These are phyloP conservation scores for Toxotes chatareus DNA, from an alignment of 2,113 vertebrate genomes.

Conservation along the genomic window DNA sequence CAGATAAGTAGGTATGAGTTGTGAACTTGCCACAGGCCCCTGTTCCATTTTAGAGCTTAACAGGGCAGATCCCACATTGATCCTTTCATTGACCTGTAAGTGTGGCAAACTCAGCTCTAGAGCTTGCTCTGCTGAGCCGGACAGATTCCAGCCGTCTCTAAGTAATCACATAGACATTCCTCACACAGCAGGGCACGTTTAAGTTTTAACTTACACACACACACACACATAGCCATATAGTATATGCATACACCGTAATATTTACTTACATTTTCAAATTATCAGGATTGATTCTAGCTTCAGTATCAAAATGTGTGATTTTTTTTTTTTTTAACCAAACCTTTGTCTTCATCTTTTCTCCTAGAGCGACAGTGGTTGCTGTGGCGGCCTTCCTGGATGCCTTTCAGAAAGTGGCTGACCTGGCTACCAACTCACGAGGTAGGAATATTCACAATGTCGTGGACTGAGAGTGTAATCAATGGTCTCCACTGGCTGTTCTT, in stretches of 20 bases:
- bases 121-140: constrained; percentile 55
- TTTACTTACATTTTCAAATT: background rate
- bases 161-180: constrained; percentile 71
- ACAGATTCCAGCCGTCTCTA: constrained; percentile 64
- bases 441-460: constrained; percentile 37
- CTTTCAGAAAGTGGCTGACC: constrained; percentile 89
- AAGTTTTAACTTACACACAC: constrained; percentile 45
- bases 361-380: constrained; percentile 84
- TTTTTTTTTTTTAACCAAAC: constrained; percentile 3
- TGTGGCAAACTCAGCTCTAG: constrained; percentile 43
- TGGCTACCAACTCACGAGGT: constrained; percentile 89
- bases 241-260: background rate
- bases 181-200: constrained; percentile 58
- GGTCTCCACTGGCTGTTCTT: background rate
- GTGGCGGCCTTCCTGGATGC: constrained; percentile 87
- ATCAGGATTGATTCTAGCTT: background rate
- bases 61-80: constrained; percentile 32
- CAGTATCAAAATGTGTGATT: background rate
- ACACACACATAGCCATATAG: background rate
- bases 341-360: constrained; percentile 49
- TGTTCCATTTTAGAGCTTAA: constrained; percentile 29
- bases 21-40: background rate
- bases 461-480: background rate
- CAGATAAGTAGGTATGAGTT: constrained; percentile 20
- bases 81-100: constrained; percentile 60